Evolutionary conservation across 2,888 invertebrate genomes (phyloP).

Genomic region (Orthosia gracilis): DNA sequence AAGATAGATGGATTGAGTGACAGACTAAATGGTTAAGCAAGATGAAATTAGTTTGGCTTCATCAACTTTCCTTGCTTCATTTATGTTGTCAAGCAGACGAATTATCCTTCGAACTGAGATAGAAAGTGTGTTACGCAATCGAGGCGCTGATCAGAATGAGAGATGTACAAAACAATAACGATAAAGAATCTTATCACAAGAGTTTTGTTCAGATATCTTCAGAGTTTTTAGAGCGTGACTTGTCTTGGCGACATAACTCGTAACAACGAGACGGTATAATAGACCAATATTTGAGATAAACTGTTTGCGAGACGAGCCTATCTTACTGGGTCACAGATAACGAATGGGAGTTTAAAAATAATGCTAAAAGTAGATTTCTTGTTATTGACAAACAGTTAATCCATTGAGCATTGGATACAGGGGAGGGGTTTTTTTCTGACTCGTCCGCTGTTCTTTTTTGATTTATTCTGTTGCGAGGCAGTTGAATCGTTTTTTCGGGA

Average conservation of each 20-base stretch:
- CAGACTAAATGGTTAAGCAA: not conserved
- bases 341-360: conserved; percentile 57
- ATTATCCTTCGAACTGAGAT: too few species aligned
- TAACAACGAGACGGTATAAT: conserved; percentile 45
- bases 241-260: conserved; percentile 18
- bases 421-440: not conserved
- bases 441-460: not conserved
- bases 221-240: conserved; percentile 24
- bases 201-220: conserved; percentile 23
- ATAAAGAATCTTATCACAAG: conserved; percentile 38
- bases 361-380: conserved; percentile 54
- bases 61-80: too few species aligned
- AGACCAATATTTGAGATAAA: conserved; percentile 58
- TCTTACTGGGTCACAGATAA: conserved; percentile 74
- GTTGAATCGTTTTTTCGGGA: too few species aligned
- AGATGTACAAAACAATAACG: conserved; percentile 11
- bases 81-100: too few species aligned
- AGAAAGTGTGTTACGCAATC: too few species aligned
- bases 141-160: not conserved
- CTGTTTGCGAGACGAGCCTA: conserved; percentile 57
- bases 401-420: not conserved
- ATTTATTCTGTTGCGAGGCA: too few species aligned
- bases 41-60: not conserved
- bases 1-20: too few species aligned
- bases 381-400: conserved; percentile 26